phyloP scores from a whole-genome alignment of 2,113 vertebrate genomes.

The Sakesphorus luctuosus region DNA sequence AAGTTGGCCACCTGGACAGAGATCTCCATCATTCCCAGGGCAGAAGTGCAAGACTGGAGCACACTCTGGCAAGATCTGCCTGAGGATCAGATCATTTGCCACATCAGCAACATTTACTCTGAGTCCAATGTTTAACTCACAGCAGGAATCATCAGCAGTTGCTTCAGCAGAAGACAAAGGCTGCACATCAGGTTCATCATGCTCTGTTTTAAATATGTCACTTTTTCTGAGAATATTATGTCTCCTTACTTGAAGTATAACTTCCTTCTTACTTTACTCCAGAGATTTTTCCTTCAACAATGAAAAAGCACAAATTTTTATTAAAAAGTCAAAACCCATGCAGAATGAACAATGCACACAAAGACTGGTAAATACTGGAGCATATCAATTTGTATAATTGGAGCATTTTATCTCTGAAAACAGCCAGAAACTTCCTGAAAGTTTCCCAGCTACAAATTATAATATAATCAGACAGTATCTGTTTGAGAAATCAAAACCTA shows the following conservation, averaged over 20 bases:
- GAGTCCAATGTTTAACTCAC: neutral
- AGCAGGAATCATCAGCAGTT: neutral
- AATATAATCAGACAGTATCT: neutral
- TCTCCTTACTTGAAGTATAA: neutral
- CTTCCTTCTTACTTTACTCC: neutral
- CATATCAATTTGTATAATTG: neutral
- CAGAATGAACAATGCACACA: neutral
- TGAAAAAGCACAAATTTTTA: neutral
- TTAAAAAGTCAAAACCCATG: neutral
- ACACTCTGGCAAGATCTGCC: neutral
- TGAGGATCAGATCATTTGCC: neutral
- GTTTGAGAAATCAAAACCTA: slow-evolving; percentile 26
- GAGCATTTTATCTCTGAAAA: neutral
- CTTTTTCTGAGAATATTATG: neutral
- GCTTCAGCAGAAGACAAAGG: neutral
- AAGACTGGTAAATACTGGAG: neutral
- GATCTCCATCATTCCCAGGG: neutral
- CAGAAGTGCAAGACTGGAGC: neutral
- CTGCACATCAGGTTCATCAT: neutral
- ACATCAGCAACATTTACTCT: slow-evolving; percentile 2
- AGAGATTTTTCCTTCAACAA: neutral
- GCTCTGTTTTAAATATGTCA: neutral
- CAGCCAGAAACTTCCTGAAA: neutral
- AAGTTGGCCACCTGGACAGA: slow-evolving; percentile 1
- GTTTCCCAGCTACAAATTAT: neutral